A percentile compares a stretch with the other conserved stretches of the same genome.
Conservation (phyloP, 2,888 invertebrate genomes). For the Sacculina carcini region DNA sequence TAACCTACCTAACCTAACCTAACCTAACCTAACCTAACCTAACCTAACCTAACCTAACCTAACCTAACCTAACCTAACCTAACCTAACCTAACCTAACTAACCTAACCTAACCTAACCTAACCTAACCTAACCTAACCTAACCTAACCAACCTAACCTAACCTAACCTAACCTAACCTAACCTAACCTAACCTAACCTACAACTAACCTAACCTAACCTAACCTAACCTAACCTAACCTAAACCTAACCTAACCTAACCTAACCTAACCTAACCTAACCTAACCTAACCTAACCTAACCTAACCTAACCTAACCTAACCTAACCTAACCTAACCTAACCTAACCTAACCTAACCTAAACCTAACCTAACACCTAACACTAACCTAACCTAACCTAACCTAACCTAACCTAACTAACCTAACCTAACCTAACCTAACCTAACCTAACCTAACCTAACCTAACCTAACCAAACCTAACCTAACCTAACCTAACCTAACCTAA, state of each 20-base stretch:
- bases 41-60: conserved; percentile 14
- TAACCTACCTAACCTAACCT: conserved; percentile 15
- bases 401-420: too few relatives aligned
- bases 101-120: conserved; percentile 11
- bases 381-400: too few relatives aligned
- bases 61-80: conserved; percentile 14
- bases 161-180: conserved; percentile 9
- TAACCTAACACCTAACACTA: too few relatives aligned
- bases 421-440: too few relatives aligned
- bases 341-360: too few relatives aligned
- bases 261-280: conserved; percentile 8
- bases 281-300: conserved; percentile 11
- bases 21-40: conserved; percentile 14
- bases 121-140: conserved; percentile 10
- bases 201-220: conserved; percentile 12
- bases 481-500: too few relatives aligned
- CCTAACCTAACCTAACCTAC: conserved; percentile 12
- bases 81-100: conserved; percentile 14
- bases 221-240: too few relatives aligned
- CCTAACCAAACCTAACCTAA: too few relatives aligned
- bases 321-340: too few relatives aligned
- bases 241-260: conserved; percentile 10
- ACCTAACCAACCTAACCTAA: too few relatives aligned
- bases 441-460: too few relatives aligned
- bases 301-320: too few relatives aligned